Evolutionary conservation across 2,888 invertebrate genomes (phyloP).

Genomic region (Leistus spinibarbis): DNA sequence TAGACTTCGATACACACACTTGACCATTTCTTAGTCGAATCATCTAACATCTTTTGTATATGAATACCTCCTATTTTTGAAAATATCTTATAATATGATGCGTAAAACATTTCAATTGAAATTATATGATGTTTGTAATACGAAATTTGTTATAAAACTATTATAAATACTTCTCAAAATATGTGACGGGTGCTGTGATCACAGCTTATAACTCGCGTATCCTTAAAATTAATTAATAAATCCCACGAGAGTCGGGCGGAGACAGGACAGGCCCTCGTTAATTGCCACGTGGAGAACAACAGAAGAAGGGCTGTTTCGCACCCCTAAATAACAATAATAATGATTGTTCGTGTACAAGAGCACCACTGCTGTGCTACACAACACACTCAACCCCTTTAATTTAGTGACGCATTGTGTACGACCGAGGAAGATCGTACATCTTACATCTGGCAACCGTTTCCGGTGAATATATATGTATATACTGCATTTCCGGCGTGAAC

Average conservation of each 20-base stretch:
- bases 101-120: too few relatives aligned
- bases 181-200: not conserved
- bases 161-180: not conserved
- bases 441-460: slow-evolving; percentile 25
- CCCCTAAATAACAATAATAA: not conserved
- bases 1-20: too few relatives aligned
- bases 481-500: slow-evolving; percentile 21
- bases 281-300: not conserved
- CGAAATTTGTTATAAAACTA: too few relatives aligned
- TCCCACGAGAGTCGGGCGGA: not conserved
- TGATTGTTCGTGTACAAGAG: not conserved
- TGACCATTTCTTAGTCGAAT: too few relatives aligned
- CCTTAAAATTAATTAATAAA: slow-evolving; percentile 30
- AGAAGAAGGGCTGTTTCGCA: slow-evolving; percentile 10
- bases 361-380: not conserved
- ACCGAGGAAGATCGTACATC: slow-evolving; percentile 9
- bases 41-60: too few relatives aligned
- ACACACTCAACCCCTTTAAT: slow-evolving; percentile 1
- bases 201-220: not conserved
- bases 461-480: slow-evolving; percentile 5
- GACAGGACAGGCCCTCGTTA: not conserved
- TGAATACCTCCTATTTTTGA: too few relatives aligned
- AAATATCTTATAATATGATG: too few relatives aligned
- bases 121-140: too few relatives aligned
- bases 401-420: slow-evolving; percentile 16